These are phyloP conservation scores for Alca torda DNA, from an alignment of 2,797 vertebrate genomes.

Conservation along the genomic window DNA sequence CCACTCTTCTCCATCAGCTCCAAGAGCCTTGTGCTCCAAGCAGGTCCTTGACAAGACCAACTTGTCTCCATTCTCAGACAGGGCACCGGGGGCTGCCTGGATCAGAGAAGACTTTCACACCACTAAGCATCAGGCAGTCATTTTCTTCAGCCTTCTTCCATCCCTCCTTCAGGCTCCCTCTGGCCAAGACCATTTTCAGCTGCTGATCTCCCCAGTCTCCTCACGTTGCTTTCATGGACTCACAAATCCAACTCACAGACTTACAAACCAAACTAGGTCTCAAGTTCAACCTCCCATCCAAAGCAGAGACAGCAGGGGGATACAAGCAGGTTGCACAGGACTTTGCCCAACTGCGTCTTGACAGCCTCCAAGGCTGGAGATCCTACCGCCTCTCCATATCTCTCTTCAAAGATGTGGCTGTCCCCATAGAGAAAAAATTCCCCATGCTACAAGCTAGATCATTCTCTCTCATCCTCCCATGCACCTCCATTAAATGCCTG, in stretches of 20 bases:
- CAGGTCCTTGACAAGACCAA: not conserved
- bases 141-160: not conserved
- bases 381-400: not conserved
- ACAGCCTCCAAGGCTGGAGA: not conserved
- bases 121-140: not conserved
- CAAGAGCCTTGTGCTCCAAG: not conserved
- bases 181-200: not conserved
- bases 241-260: not conserved
- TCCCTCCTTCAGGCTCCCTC: not conserved
- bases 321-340: not conserved
- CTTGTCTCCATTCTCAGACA: not conserved
- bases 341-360: not conserved
- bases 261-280: not conserved
- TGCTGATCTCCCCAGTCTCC: not conserved
- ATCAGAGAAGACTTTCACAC: not conserved
- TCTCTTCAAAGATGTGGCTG: not conserved
- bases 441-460: too few relatives aligned
- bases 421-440: not conserved
- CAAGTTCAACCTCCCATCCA: not conserved
- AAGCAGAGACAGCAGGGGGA: not conserved
- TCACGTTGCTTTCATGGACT: fast-evolving
- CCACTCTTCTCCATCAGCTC: not conserved
- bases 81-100: not conserved
- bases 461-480: not conserved
- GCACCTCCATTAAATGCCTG: not conserved